Conservation (phyloP, 1,140 invertebrate genomes). For the Papilio xuthus region DNA sequence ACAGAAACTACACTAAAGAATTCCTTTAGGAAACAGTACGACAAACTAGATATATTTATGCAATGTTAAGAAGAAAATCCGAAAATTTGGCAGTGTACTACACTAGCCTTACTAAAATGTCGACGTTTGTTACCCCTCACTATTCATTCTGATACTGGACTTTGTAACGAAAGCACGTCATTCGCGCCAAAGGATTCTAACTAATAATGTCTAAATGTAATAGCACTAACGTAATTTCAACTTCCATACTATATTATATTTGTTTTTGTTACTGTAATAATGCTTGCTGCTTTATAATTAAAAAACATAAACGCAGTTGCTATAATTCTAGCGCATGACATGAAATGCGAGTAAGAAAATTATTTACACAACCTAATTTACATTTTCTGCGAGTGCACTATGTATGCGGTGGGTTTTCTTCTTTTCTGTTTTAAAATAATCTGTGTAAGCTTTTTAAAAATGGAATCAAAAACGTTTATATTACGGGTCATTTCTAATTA, state of each 20-base stretch:
- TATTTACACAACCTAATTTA: constrained; percentile 27
- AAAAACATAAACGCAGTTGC: constrained; percentile 25
- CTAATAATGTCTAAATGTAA: too few species aligned
- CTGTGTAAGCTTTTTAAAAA: not conserved
- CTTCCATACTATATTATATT: not conserved
- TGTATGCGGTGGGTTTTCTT: not conserved
- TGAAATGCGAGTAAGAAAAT: constrained; percentile 26
- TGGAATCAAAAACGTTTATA: not conserved
- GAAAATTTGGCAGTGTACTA: too few species aligned
- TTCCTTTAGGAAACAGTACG: not conserved
- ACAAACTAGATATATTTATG: not conserved
- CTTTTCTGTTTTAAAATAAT: not conserved
- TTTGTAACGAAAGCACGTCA: too few species aligned
- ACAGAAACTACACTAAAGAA: not conserved
- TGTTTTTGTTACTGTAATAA: constrained; percentile 11
- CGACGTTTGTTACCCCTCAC: too few species aligned
- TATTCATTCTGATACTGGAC: too few species aligned
- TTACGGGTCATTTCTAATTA: not conserved
- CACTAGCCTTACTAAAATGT: too few species aligned
- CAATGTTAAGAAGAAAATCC: too few species aligned
- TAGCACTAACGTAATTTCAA: not conserved
- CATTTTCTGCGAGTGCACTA: constrained; percentile 17
- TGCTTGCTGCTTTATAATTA: constrained; percentile 18
- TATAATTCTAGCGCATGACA: constrained; percentile 24
- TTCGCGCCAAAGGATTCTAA: too few species aligned